phyloP scores from a whole-genome alignment of 2,888 invertebrate genomes.

The Schizaphis graminum region DNA sequence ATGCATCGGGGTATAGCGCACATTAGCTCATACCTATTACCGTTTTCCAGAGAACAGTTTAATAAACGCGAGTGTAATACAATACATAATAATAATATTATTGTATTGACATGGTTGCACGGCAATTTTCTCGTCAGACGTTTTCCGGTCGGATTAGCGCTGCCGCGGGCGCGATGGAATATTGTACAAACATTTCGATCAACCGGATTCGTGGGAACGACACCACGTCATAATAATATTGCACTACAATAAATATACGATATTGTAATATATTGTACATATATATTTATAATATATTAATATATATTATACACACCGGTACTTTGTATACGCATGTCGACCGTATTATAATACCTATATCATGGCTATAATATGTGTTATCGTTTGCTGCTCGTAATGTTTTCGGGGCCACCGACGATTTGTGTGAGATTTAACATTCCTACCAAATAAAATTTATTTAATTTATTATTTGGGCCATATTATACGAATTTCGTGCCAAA shows the following conservation, averaged over 20 bases:
- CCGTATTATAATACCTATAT: background rate
- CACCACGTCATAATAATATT: background rate
- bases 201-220: constrained; percentile 38
- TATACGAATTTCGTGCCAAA: background rate
- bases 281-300: background rate
- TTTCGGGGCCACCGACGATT: background rate
- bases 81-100: background rate
- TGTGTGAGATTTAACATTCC: background rate
- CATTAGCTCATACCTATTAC: background rate
- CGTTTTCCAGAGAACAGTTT: background rate
- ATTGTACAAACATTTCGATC: background rate
- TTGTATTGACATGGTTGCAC: constrained; percentile 31
- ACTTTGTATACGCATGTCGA: background rate
- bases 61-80: background rate
- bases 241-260: background rate
- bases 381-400: background rate
- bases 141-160: constrained; percentile 45
- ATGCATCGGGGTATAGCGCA: background rate
- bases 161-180: background rate
- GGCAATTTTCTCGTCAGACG: constrained; percentile 49
- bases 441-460: background rate
- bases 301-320: background rate
- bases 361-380: background rate
- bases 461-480: background rate
- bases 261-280: background rate